phyloP scores from a whole-genome alignment of 2,113 vertebrate species.

The Symphodus melops region DNA sequence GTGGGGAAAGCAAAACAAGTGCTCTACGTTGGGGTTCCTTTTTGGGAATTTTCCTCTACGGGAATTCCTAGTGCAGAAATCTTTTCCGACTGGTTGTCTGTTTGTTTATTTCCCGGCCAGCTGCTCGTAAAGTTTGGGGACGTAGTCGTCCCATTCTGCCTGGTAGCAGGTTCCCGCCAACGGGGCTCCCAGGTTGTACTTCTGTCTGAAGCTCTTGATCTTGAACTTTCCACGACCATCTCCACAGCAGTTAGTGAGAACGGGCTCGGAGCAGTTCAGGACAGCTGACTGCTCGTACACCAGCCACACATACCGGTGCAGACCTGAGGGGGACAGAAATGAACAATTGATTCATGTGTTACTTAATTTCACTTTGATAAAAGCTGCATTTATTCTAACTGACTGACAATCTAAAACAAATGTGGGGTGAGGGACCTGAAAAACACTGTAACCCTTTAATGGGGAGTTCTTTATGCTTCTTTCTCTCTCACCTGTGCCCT shows the following conservation, averaged over 20 bases:
- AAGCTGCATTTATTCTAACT: neutral
- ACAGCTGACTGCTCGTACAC: slow-evolving; percentile 89
- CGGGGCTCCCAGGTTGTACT: slow-evolving; percentile 87
- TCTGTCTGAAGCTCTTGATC: slow-evolving; percentile 89
- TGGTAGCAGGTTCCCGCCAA: slow-evolving; percentile 94
- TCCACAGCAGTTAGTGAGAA: slow-evolving; percentile 90
- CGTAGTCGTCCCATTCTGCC: slow-evolving; percentile 95
- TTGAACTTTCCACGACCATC: slow-evolving; percentile 91
- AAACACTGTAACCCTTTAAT: too few species aligned
- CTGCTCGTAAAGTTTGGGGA: slow-evolving; percentile 94
- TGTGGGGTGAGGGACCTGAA: too few species aligned
- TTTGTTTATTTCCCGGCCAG: slow-evolving; percentile 87
- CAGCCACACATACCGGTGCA: slow-evolving; percentile 97
- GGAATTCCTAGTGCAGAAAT: neutral
- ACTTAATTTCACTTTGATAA: neutral
- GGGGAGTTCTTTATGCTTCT: too few species aligned
- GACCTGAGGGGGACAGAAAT: slow-evolving; percentile 78
- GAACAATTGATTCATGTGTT: neutral
- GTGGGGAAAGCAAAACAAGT: neutral
- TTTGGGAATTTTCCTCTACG: neutral
- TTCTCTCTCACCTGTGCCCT: slow-evolving; percentile 88
- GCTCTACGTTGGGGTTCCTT: neutral
- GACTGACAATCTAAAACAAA: too few species aligned
- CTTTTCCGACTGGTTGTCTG: rapidly evolving
- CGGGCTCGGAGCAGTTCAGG: slow-evolving; percentile 85